Evolutionary conservation across 2,888 invertebrate genomes (phyloP).

Genomic region (Lysandra coridon): DNA sequence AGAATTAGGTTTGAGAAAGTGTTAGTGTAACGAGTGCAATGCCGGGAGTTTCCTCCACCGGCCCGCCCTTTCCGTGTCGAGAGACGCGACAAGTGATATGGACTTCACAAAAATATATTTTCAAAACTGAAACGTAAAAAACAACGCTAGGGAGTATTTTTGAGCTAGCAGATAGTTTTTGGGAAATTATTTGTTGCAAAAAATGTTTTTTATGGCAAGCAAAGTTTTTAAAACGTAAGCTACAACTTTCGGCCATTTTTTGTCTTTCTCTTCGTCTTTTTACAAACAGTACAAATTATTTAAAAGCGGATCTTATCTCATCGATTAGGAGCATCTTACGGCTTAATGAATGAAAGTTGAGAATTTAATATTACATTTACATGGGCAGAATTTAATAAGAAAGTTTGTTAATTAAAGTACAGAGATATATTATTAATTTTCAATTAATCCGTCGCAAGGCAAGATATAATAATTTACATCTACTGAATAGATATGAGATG

Average conservation of each 20-base stretch:
- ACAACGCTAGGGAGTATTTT: background rate
- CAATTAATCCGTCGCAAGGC: background rate
- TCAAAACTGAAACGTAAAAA: conserved; percentile 12
- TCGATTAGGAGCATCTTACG: background rate
- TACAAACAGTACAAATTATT: background rate
- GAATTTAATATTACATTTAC: conserved; percentile 25
- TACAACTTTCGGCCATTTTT: background rate
- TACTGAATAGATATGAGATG: background rate
- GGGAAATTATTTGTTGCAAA: background rate
- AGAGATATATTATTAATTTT: conserved; percentile 21
- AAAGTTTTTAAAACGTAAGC: no score
- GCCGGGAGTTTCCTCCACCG: conserved; percentile 23
- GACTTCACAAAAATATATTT: conserved; percentile 20
- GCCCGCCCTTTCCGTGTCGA: conserved; percentile 40
- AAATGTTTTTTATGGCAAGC: no score
- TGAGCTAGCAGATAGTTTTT: background rate
- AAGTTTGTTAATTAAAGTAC: conserved; percentile 24
- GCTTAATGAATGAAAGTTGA: background rate
- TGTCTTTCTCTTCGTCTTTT: background rate
- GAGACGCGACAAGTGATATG: conserved; percentile 19
- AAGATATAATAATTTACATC: background rate
- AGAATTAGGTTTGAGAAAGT: conserved; percentile 15
- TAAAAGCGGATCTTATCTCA: background rate
- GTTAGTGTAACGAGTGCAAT: conserved; percentile 25
- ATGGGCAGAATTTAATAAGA: conserved; percentile 18